phyloP scores from a whole-genome alignment of 1,140 invertebrate species.

The Cylas formicarius region DNA sequence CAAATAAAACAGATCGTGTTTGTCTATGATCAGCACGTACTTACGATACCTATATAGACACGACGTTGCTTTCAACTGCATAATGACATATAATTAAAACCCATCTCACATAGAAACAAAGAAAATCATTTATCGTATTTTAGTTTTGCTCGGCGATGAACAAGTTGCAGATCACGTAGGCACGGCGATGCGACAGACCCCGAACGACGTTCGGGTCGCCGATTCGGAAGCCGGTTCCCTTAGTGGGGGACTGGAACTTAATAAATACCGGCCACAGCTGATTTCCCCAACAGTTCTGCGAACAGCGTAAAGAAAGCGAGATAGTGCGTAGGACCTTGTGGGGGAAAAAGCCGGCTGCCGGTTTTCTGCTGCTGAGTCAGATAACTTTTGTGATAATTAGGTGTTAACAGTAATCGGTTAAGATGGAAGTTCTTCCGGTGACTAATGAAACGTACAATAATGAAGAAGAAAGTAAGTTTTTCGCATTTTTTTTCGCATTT shows the following conservation, averaged over 20 bases:
- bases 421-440: constrained; percentile 28
- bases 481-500: constrained; percentile 4
- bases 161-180: constrained; percentile 21
- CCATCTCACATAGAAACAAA: constrained; percentile 14
- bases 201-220: constrained; percentile 7
- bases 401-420: constrained; percentile 7
- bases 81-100: too few species aligned
- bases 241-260: constrained; percentile 18
- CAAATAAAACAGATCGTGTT: too few species aligned
- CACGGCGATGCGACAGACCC: constrained; percentile 3
- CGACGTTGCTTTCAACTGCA: too few species aligned
- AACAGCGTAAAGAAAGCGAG: constrained; percentile 1
- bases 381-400: constrained; percentile 18
- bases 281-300: constrained; percentile 14
- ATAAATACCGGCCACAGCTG: constrained; percentile 23
- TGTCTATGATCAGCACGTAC: too few species aligned
- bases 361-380: constrained; percentile 18
- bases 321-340: neutral
- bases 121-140: constrained; percentile 16
- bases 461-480: constrained; percentile 24
- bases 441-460: constrained; percentile 23
- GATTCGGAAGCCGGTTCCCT: neutral
- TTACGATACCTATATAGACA: too few species aligned
- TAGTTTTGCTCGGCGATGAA: constrained; percentile 9
- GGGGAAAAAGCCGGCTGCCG: constrained; percentile 18